These are phyloP conservation scores for Amphiprion percula DNA, from an alignment of 2,113 vertebrate species.

Conservation along the genomic window DNA sequence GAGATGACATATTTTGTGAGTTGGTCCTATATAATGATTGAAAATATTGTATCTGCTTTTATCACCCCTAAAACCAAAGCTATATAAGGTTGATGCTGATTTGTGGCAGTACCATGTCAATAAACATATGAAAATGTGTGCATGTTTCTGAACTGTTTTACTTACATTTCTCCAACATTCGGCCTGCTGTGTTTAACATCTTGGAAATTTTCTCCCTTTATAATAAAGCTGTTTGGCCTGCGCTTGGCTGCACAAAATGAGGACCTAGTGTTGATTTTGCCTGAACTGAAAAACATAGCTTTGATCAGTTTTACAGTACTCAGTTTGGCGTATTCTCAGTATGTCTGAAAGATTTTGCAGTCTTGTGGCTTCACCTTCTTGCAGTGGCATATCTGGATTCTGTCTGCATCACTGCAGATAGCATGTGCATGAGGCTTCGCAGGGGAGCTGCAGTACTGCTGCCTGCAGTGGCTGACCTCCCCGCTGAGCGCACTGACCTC, in stretches of 20 bases:
- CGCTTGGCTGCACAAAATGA: not conserved
- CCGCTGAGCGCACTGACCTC: constrained; percentile 49
- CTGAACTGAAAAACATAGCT: not conserved
- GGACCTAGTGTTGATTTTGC: not conserved
- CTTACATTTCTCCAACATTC: not conserved
- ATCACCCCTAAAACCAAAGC: no score
- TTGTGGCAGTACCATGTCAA: constrained; percentile 9
- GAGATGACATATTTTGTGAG: no score
- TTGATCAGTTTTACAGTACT: not conserved
- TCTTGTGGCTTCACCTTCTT: not conserved
- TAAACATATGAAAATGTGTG: not conserved
- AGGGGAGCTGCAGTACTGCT: constrained; percentile 22
- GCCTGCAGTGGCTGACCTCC: constrained; percentile 52
- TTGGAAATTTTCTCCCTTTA: not conserved
- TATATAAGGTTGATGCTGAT: not conserved
- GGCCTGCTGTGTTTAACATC: not conserved
- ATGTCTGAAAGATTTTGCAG: not conserved
- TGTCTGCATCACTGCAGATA: constrained; percentile 39
- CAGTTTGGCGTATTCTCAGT: not conserved
- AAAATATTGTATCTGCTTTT: no score
- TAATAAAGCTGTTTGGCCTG: not conserved
- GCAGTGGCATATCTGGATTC: constrained; percentile 6
- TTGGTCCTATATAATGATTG: no score
- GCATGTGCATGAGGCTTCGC: constrained; percentile 19
- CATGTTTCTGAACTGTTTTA: not conserved